Evolutionary conservation across 2,797 vertebrate genomes (phyloP), one percentile per base, ranked within the genome.

Genomic region (Octomys mimax): DNA sequence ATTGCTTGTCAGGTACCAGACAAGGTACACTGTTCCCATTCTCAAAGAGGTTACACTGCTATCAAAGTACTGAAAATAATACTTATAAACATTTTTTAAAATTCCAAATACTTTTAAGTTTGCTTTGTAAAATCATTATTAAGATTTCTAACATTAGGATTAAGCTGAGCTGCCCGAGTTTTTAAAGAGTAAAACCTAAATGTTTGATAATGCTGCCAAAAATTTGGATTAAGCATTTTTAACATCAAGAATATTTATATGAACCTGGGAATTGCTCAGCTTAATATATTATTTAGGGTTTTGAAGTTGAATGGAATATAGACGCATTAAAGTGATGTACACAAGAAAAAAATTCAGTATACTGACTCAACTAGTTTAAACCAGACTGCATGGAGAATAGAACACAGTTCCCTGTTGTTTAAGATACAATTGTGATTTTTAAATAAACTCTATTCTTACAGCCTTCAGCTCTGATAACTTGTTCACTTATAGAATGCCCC

Each of bases 221-320:
- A 54, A 33, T 84, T 91, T 89, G 52, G 54, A 80, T 89, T 87
- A 92, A 91, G 52, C 70, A 91, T 89, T 93, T 75, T 70, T 90
- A 94, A 79, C 62, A 94, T 91, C 71, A 79, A 73, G 77, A 93
- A 94, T 81, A 96, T 95, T 94, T 96, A 89, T 49, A 42, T 64
- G 13, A 87, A 78, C 22, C 61, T 91, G 22, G 7, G 21, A 16
- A 84, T 8, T 88, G 19, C 31, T 82, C 75, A 89, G 81, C 54
- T 89, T 92, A 96, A 95, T 75, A 19, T 22, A 84, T 31, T 84
- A 49, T 4, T 92, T 66, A 57, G 49, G 39, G 36, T 42, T 61
- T 95, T 86, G 42, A 68, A 36, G 8, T 81, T 92, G 7, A n/a
- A 85, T 26, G 33, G 33, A 80, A 57, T 80, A 36, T 24, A 57